These are phyloP conservation scores for Drosophila bifasciata DNA, from an alignment of 1,140 invertebrate species.

Conservation along the genomic window DNA sequence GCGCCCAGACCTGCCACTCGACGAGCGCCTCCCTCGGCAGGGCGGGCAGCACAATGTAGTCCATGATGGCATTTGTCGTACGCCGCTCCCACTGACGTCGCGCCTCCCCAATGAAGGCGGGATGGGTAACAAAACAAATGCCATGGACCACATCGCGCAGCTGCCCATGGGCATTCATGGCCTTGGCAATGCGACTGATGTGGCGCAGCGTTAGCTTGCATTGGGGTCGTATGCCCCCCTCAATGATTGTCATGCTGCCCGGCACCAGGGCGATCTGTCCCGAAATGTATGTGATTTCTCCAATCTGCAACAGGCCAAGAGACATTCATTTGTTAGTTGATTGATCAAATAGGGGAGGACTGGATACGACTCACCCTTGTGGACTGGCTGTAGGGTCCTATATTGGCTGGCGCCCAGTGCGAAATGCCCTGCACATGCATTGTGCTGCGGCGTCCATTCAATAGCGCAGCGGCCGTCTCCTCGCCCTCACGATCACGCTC, in stretches of 20 bases:
- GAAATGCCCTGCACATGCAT: conserved; percentile 98
- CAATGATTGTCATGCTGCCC: conserved; percentile 90
- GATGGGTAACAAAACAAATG: conserved; percentile 92
- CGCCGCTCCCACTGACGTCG: conserved; percentile 91
- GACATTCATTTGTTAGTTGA: neutral
- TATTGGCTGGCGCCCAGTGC: conserved; percentile 98
- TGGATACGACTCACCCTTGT: conserved; percentile 85
- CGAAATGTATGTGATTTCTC: conserved; percentile 93
- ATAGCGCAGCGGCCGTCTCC: conserved; percentile 44
- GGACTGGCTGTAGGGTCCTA: conserved; percentile 97
- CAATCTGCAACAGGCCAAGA: conserved; percentile 83
- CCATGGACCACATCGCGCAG: conserved; percentile 92
- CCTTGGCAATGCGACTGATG: conserved; percentile 91
- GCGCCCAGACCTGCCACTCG: conserved; percentile 96
- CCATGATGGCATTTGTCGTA: conserved; percentile 94
- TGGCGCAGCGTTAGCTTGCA: conserved; percentile 93
- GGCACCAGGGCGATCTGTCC: conserved; percentile 96
- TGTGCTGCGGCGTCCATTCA: conserved; percentile 84
- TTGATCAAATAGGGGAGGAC: no score
- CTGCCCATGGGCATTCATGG: conserved; percentile 90
- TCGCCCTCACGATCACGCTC: conserved; percentile 47
- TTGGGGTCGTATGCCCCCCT: conserved; percentile 90
- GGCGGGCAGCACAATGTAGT: conserved; percentile 92
- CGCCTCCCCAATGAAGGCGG: conserved; percentile 89
- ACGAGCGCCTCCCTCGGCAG: conserved; percentile 92